These are phyloP conservation scores for Spea multiplicata DNA, from an alignment of 2,113 vertebrate genomes.

Conservation along the genomic window DNA sequence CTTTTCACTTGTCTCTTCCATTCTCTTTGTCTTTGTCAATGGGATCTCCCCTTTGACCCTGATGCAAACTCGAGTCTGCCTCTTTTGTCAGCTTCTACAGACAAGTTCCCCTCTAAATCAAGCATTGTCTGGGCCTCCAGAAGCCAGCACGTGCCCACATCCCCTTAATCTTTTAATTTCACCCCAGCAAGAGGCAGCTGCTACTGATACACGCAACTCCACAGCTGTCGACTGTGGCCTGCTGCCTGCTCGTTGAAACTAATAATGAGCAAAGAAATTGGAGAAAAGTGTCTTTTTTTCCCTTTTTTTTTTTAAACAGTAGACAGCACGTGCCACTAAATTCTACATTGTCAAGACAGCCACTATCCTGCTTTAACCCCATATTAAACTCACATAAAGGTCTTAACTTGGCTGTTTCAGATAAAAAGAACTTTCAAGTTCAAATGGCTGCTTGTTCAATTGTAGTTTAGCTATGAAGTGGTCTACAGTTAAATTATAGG, in stretches of 20 bases:
- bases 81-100: conserved; percentile 69
- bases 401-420: conserved; percentile 55
- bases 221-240: conserved; percentile 84
- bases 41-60: conserved; percentile 63
- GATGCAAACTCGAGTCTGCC: conserved; percentile 59
- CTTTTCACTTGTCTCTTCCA: conserved; percentile 60
- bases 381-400: not conserved
- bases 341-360: conserved; percentile 50
- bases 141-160: conserved; percentile 77
- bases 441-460: conserved; percentile 50
- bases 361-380: conserved; percentile 29
- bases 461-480: conserved; percentile 53
- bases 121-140: conserved; percentile 72
- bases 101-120: conserved; percentile 79
- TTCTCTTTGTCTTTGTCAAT: conserved; percentile 69
- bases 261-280: conserved; percentile 56
- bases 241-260: conserved; percentile 65
- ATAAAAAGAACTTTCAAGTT: conserved; percentile 49
- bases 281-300: conserved; percentile 43
- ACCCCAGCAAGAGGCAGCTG: conserved; percentile 86
- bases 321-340: conserved; percentile 85
- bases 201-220: conserved; percentile 77
- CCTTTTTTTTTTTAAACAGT: conserved; percentile 81
- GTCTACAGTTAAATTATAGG: conserved; percentile 53
- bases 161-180: conserved; percentile 84